Evolutionary conservation across 2,113 vertebrate genomes (phyloP).

Genomic region (Pseudorhombus dupliciocellatus): DNA sequence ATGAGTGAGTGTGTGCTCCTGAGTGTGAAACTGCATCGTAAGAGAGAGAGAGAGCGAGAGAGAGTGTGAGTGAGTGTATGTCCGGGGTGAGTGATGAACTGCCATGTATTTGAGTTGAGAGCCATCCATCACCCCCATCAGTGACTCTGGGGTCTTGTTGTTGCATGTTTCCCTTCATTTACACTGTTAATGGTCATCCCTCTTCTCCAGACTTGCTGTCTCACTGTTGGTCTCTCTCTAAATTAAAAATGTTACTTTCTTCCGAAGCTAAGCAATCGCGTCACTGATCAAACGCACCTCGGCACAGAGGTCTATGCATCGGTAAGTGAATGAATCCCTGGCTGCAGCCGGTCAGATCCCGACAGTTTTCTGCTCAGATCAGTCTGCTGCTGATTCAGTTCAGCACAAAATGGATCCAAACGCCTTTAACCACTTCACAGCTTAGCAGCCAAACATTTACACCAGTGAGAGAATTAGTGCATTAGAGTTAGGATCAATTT

Average conservation of each 20-base stretch:
- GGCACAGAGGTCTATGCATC: background rate
- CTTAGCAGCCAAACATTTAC: background rate
- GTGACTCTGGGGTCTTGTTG: slow-evolving; percentile 63
- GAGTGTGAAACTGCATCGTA: slow-evolving; percentile 18
- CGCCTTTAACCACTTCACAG: background rate
- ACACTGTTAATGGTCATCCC: slow-evolving; percentile 65
- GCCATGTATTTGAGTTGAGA: slow-evolving; percentile 62
- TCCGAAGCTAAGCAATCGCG: background rate
- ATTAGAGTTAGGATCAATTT: no score
- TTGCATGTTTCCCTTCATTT: slow-evolving; percentile 74
- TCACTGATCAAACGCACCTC: background rate
- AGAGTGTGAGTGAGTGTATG: slow-evolving; percentile 38
- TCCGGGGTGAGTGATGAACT: slow-evolving; percentile 68
- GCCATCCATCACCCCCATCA: slow-evolving; percentile 75
- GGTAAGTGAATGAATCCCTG: slow-evolving; percentile 8
- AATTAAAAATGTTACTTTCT: slow-evolving; percentile 4
- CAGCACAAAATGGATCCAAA: background rate
- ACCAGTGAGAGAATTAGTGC: no score
- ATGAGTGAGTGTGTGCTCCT: slow-evolving; percentile 33
- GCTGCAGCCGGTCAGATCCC: background rate
- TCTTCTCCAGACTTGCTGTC: slow-evolving; percentile 42
- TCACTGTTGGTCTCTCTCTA: slow-evolving; percentile 1
- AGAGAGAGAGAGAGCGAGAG: slow-evolving; percentile 17
- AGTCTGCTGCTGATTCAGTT: background rate
- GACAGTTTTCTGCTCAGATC: background rate